These are phyloP conservation scores for Hirtodrosophila histrioides DNA, from an alignment of 2,888 invertebrate species.

Conservation along the genomic window DNA sequence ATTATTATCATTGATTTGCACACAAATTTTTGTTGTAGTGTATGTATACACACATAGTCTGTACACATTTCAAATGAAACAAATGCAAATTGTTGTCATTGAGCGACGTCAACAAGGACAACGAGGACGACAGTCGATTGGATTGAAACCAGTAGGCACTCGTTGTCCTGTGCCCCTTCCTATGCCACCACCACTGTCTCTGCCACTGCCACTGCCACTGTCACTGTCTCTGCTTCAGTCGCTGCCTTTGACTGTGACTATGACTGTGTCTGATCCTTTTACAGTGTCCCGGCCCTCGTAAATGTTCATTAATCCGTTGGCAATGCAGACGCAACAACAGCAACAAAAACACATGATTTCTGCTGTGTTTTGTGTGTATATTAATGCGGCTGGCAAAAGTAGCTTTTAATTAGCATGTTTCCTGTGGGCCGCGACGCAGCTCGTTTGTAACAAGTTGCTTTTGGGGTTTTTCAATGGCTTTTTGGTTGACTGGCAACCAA, in stretches of 20 bases:
- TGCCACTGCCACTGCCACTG: not conserved
- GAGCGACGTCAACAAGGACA: slow-evolving; percentile 36
- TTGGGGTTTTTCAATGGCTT: slow-evolving; percentile 64
- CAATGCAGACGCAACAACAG: slow-evolving; percentile 45
- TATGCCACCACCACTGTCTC: slow-evolving; percentile 1
- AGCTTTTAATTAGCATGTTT: slow-evolving; percentile 78
- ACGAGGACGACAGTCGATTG: slow-evolving; percentile 46
- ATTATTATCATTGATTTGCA: too few species aligned
- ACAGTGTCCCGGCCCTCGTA: slow-evolving; percentile 27
- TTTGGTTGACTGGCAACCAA: slow-evolving; percentile 62
- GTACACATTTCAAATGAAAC: slow-evolving; percentile 56
- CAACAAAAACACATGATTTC: slow-evolving; percentile 50
- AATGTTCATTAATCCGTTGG: slow-evolving; percentile 61
- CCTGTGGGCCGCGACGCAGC: slow-evolving; percentile 60
- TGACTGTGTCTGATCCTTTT: not conserved
- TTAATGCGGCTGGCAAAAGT: slow-evolving; percentile 76
- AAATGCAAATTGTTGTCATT: slow-evolving; percentile 78
- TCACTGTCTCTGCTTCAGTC: not conserved
- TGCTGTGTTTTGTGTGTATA: slow-evolving; percentile 56
- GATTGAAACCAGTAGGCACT: slow-evolving; percentile 38
- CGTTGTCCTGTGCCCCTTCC: slow-evolving; percentile 15
- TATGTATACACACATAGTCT: not conserved
- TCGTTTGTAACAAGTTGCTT: slow-evolving; percentile 59
- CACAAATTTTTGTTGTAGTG: not conserved
- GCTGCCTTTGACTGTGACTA: too few species aligned